Evolutionary conservation across 2,888 invertebrate species (phyloP), one percentile per base, ranked within the genome.

Genomic region (Thecophora atra): DNA sequence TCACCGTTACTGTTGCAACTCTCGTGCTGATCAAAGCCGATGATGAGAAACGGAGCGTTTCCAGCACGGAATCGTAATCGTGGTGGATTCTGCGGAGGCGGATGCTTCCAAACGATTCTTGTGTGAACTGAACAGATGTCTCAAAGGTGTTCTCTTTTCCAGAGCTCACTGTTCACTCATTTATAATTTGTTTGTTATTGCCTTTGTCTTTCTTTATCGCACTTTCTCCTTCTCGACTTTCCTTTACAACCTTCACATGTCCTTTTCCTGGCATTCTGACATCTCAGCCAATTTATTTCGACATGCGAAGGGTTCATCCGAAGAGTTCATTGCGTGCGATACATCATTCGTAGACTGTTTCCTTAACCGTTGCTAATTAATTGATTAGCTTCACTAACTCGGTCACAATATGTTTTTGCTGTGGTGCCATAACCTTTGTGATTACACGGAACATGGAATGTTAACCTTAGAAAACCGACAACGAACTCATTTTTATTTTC

Each of bases 301-400:
- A 74, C 74, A 71, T 73, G 11, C 47, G 4, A 47, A 47, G 47
- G 47, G 15, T 47, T 47, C 17, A 47, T 15, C 5, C 47, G 47
- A 6, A 4, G 47, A 47, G n/a, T 47, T 70, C 37, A 71, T 75
- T 75, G 74, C 70, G 74, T 75, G 73, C 69, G 47, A 58, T 15
- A 28, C 8, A n/a, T 19, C 63, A 26, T 51, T 63, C 65, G 58
- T 11, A 52, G 26, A 67, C 42, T 66, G 37, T 62, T 47, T 68
- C 76, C 73, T 74, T 73, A 71, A 74, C 73, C 74, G 73, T 69
- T 73, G 79, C 81, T 83, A 83, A 83, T 83, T 83, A 83, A 83
- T 83, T 83, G 83, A 83, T 83, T 83, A 83, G 83, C 83, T 83
- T 83, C 83, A 81, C 82, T 81, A 83, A 83, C 83, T 83, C 83